Evolutionary conservation across 2,888 invertebrate genomes (phyloP).

Genomic region (Scotopteryx bipunctaria): DNA sequence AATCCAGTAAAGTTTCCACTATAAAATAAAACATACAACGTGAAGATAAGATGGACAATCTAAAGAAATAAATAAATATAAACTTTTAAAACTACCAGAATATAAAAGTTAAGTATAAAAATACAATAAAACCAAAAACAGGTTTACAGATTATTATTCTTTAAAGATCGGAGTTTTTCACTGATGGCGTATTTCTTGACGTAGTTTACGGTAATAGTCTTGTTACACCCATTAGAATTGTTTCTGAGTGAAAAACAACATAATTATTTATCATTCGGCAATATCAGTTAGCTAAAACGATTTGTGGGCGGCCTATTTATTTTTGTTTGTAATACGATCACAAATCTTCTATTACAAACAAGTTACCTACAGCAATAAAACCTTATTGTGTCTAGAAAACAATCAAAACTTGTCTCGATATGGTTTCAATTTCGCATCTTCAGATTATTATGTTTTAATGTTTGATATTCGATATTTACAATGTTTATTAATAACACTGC

Average conservation of each 20-base stretch:
- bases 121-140: no score
- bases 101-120: no score
- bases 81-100: no score
- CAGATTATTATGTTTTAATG: background rate
- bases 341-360: background rate
- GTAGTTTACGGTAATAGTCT: no score
- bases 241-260: background rate
- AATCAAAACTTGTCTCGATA: background rate
- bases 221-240: no score
- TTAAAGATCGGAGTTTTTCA: no score
- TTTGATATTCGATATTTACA: background rate
- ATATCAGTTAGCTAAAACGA: background rate
- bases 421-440: background rate
- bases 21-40: no score
- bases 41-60: no score
- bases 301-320: background rate
- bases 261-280: background rate
- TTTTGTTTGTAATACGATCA: background rate
- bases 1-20: no score
- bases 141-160: no score
- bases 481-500: background rate
- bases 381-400: slow-evolving; percentile 2
- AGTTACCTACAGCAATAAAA: slow-evolving; percentile 2
- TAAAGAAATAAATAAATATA: no score
- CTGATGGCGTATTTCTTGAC: no score